Base-by-base conservation (phyloP, 2,888 invertebrate species). In the Drosophila mettleri region DNA sequence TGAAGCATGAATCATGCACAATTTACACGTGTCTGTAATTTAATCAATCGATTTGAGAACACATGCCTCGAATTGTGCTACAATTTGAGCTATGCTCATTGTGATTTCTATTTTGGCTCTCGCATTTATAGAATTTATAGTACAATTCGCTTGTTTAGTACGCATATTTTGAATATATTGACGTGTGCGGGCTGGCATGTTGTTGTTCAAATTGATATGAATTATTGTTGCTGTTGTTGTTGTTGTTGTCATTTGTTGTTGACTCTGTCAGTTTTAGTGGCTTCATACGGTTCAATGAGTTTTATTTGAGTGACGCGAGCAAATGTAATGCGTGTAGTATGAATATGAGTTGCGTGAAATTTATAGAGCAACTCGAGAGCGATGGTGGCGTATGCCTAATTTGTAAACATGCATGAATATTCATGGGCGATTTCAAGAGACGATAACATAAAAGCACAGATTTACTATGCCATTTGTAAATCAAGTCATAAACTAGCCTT, bases 281-380 rank as follows among this genome's bases (percentile, higher is more conserved):
- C 60, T 69, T 84, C 59, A 69, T 72, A 69, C 75, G 81, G 87
- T 84, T 80, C 81, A 84, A 69, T 78, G 82, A 41, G 68, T 86
- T 72, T 55, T 34, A 62, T 51, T 59, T 41, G 51, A 66, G 61
- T 75, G 75, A 66, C 72, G 68, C 61, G 45, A 52, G 27, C 49
- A 48, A 58, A 53, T 52, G 59, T 63, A 58, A 54, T 65, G 64
- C 52, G 53, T 65, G 43, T 33, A 41, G 53, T 49, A 53, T 48
- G 52, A 41, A 51, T 49, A 53, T 48, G 52, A 63, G 41, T 49
- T 61, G 52, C 54, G 64, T 49, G 7, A 48, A 59, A 43, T 38
- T 31, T 48, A 24, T 4, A 45, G 12, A 16, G 27, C n/a, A 3
- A 51, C 27, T n/a, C n/a, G 12, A 6, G n/a, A 4, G 9, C 39